A percentile compares a stretch with the other conserved stretches of the same genome.
These are phyloP conservation scores for Astur gentilis DNA, from an alignment of 2,113 vertebrate species.

Conservation along the genomic window DNA sequence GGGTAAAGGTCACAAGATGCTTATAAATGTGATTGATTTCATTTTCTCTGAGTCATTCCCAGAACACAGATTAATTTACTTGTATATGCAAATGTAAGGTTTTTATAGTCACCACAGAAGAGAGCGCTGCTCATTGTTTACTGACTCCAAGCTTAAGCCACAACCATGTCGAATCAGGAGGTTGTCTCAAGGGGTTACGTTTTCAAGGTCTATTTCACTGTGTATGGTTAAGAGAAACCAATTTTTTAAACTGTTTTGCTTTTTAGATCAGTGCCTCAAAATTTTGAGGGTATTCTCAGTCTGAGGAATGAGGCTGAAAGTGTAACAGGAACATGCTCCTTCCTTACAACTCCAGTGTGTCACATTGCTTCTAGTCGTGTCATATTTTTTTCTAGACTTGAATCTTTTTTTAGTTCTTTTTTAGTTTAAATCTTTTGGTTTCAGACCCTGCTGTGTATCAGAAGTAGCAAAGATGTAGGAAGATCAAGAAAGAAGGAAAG, in stretches of 20 bases:
- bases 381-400: neutral
- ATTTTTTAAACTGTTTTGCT: neutral
- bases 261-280: neutral
- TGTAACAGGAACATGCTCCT: neutral
- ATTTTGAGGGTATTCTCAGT: neutral
- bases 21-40: conserved; percentile 50
- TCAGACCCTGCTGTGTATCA: neutral
- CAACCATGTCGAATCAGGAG: neutral
- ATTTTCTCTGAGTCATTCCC: conserved; percentile 41
- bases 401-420: neutral
- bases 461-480: neutral
- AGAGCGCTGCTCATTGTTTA: neutral
- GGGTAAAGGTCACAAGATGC: conserved; percentile 12
- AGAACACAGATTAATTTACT: conserved; percentile 46
- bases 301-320: neutral
- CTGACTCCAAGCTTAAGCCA: neutral
- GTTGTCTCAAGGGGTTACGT: neutral
- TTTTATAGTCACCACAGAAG: neutral
- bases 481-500: neutral
- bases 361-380: neutral
- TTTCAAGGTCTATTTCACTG: neutral
- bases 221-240: neutral
- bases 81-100: neutral
- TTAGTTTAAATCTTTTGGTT: neutral
- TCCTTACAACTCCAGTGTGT: neutral